A percentile compares a stretch with the other conserved stretches of the same genome.
Conservation (phyloP, 2,888 invertebrate species). For the Herminia tarsipennalis region DNA sequence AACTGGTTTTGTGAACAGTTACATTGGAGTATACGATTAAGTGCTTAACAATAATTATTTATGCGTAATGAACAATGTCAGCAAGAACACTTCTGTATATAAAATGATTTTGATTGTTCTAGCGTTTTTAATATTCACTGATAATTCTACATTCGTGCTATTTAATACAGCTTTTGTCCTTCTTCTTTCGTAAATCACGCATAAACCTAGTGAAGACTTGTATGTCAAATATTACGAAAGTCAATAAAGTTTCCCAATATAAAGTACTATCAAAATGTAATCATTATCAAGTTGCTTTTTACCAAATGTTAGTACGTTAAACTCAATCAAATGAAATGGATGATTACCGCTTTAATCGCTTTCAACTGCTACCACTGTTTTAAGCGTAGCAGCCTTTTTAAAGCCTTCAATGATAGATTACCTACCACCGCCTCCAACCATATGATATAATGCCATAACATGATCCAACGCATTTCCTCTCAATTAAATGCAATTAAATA, state of each 20-base stretch:
- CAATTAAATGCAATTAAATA: constrained; percentile 51
- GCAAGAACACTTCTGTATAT: constrained; percentile 32
- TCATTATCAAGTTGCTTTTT: too few species aligned
- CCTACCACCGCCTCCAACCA: constrained; percentile 21
- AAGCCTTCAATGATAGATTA: constrained; percentile 24
- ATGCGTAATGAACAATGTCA: constrained; percentile 46
- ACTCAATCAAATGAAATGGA: constrained; percentile 7
- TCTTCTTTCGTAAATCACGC: too few species aligned
- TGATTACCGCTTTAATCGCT: constrained; percentile 4
- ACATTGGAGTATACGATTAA: constrained; percentile 62
- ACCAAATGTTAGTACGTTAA: too few species aligned
- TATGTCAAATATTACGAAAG: too few species aligned
- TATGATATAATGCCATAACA: constrained; percentile 27
- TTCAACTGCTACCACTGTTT: background rate
- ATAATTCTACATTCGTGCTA: too few species aligned
- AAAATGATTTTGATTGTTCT: too few species aligned
- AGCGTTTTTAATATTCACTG: too few species aligned
- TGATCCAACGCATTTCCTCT: constrained; percentile 36
- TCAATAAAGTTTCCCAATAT: too few species aligned
- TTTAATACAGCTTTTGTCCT: too few species aligned
- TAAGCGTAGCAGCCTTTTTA: constrained; percentile 23
- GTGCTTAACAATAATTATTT: constrained; percentile 68
- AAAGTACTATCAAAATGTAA: too few species aligned
- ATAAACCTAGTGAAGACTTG: too few species aligned
- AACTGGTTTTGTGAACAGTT: constrained; percentile 61